A percentile compares a stretch with the other conserved stretches of the same genome.
These are phyloP conservation scores for Drosophila albomicans DNA, from an alignment of 1,140 invertebrate genomes.

Conservation along the genomic window DNA sequence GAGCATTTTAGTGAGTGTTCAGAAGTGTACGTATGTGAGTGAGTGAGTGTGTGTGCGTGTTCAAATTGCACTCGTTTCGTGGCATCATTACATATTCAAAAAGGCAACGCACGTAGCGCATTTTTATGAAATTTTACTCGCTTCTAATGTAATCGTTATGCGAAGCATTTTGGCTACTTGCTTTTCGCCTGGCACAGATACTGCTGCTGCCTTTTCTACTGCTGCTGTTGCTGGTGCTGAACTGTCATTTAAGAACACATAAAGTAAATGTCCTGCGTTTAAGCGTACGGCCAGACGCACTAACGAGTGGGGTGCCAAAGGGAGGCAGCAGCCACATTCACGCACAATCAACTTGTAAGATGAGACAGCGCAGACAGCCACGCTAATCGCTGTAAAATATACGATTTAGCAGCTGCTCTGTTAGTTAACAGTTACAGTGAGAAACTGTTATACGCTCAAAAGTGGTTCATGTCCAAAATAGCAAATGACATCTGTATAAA, in stretches of 20 bases:
- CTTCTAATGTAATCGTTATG: conserved; percentile 78
- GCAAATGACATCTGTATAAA: neutral
- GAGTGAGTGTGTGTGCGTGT: conserved; percentile 55
- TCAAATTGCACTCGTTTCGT: conserved; percentile 71
- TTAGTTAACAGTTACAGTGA: conserved; percentile 17
- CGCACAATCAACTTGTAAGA: conserved; percentile 48
- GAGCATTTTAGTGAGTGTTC: conserved; percentile 40
- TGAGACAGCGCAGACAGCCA: neutral
- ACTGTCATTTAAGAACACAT: conserved; percentile 76
- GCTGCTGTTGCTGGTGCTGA: conserved; percentile 24
- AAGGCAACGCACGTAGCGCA: conserved; percentile 73
- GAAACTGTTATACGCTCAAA: conserved; percentile 14
- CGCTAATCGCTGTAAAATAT: conserved; percentile 43
- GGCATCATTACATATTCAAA: conserved; percentile 78
- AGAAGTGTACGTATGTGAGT: conserved; percentile 2
- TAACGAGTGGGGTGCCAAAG: conserved; percentile 44
- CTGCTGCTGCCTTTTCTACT: conserved; percentile 9
- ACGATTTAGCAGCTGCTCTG: conserved; percentile 6
- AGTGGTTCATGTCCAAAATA: neutral
- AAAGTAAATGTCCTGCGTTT: conserved; percentile 77
- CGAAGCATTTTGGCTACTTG: conserved; percentile 37
- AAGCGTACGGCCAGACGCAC: conserved; percentile 54
- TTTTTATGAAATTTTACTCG: conserved; percentile 80
- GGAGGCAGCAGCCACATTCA: conserved; percentile 17
- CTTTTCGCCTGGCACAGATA: conserved; percentile 10